Percentiles rank a stretch among this genome's conserved stretches.
phyloP scores from a whole-genome alignment of 1,140 invertebrate species.

The Pectinophora gossypiella region DNA sequence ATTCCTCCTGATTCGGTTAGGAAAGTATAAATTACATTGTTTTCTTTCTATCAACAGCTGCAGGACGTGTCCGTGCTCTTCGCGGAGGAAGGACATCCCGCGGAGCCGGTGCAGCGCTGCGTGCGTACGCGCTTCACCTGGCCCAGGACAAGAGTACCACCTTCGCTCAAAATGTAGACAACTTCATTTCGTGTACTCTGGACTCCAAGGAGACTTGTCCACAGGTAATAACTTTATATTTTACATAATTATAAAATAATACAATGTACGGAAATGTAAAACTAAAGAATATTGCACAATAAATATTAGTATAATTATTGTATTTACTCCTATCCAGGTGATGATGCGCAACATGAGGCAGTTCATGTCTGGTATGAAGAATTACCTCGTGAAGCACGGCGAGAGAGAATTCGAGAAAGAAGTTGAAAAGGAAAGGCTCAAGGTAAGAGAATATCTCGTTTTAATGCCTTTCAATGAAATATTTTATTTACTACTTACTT shows the following conservation, averaged over 20 bases:
- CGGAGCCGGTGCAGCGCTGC: constrained; percentile 80
- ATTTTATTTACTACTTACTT: no score
- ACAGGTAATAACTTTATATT: constrained; percentile 69
- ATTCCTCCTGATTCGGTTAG: no score
- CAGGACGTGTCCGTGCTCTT: constrained; percentile 81
- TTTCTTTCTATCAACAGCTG: constrained; percentile 76
- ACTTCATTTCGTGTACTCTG: constrained; percentile 95
- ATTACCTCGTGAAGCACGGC: constrained; percentile 96
- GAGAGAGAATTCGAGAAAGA: constrained; percentile 93
- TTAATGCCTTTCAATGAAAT: no score
- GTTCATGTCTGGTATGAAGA: constrained; percentile 98
- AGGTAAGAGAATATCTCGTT: no score
- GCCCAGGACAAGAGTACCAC: constrained; percentile 90
- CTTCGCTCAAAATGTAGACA: constrained; percentile 93
- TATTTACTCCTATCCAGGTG: constrained; percentile 64
- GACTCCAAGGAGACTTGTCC: constrained; percentile 93
- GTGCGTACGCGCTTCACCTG: constrained; percentile 86
- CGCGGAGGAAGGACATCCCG: constrained; percentile 72
- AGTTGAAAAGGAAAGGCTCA: constrained; percentile 90
- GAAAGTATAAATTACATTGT: no score
- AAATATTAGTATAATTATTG: no score
- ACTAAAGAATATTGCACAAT: no score
- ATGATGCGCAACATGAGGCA: constrained; percentile 96
- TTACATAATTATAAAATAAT: no score
- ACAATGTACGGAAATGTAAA: no score